Evolutionary conservation across 2,888 invertebrate species (phyloP).

Genomic region (Pristionchus fissidentatus): DNA sequence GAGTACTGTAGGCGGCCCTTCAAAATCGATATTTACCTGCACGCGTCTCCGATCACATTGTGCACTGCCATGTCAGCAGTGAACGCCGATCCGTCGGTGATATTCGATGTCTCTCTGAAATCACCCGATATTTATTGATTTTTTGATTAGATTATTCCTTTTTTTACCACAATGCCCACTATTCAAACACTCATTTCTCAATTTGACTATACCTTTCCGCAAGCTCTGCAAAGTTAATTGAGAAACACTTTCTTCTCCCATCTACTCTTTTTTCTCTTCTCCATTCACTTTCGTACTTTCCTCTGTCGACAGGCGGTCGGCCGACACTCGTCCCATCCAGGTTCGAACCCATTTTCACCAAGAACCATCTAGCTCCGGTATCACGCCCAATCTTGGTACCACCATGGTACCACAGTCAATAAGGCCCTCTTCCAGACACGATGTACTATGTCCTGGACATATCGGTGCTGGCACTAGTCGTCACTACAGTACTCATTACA

Average conservation of each 20-base stretch:
- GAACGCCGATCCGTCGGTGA: constrained; percentile 81
- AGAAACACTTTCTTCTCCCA: neutral
- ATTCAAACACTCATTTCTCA: neutral
- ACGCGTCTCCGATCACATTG: constrained; percentile 76
- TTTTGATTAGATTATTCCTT: neutral
- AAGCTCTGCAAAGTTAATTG: too few relatives aligned
- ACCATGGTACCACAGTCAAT: too few relatives aligned
- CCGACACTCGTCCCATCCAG: neutral
- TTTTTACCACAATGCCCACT: neutral
- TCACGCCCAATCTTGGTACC: too few relatives aligned
- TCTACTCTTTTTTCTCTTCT: neutral
- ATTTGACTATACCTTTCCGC: neutral
- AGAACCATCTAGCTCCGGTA: neutral
- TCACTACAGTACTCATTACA: neutral
- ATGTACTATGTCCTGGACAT: constrained; percentile 18
- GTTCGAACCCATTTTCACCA: neutral
- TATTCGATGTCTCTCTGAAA: constrained; percentile 81
- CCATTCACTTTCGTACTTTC: constrained; percentile 5
- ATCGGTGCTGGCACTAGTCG: neutral
- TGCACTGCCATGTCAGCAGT: constrained; percentile 81
- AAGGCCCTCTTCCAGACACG: constrained; percentile 22
- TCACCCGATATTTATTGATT: neutral
- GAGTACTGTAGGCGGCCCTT: too few relatives aligned
- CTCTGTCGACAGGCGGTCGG: neutral
- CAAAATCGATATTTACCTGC: constrained; percentile 48